A percentile compares a stretch with the other conserved stretches of the same genome.
Evolutionary conservation across 2,797 vertebrate species (phyloP).

Genomic region (Ambastaia sidthimunki): DNA sequence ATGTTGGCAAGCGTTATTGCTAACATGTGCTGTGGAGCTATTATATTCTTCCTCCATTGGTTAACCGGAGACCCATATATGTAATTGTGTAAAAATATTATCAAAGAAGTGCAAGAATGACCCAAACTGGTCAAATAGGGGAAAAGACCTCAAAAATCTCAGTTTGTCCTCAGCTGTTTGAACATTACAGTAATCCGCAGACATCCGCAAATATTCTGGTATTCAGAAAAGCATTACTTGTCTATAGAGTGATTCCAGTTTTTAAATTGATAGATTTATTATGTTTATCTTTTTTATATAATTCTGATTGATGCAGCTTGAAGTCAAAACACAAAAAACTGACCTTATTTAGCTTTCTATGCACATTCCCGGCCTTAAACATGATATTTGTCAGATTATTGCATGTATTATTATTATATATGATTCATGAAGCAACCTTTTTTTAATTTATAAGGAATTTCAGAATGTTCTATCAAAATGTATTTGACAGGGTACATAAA

Average conservation of each 20-base stretch:
- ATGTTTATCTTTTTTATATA: background rate
- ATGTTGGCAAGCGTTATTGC: conserved; percentile 66
- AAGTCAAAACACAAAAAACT: background rate
- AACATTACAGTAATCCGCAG: conserved; percentile 13
- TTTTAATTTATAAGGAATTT: background rate
- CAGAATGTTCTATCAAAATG: background rate
- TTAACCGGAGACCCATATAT: conserved; percentile 56
- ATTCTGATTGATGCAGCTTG: background rate
- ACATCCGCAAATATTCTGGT: background rate
- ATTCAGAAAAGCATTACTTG: conserved; percentile 28
- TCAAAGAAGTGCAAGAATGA: conserved; percentile 53
- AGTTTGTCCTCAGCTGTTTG: conserved; percentile 28
- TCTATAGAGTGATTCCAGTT: background rate
- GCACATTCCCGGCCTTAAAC: background rate
- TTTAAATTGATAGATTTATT: conserved; percentile 13
- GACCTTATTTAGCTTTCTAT: background rate
- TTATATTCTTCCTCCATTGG: conserved; percentile 61
- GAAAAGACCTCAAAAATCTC: conserved; percentile 40
- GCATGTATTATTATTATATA: background rate
- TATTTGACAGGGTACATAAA: background rate
- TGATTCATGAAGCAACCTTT: background rate
- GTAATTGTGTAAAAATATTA: conserved; percentile 65
- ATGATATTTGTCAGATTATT: background rate
- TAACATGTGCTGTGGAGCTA: conserved; percentile 68
- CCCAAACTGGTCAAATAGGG: conserved; percentile 41